These are phyloP conservation scores for Pangasius sanitwongsei DNA, from an alignment of 2,797 vertebrate species.

Conservation along the genomic window DNA sequence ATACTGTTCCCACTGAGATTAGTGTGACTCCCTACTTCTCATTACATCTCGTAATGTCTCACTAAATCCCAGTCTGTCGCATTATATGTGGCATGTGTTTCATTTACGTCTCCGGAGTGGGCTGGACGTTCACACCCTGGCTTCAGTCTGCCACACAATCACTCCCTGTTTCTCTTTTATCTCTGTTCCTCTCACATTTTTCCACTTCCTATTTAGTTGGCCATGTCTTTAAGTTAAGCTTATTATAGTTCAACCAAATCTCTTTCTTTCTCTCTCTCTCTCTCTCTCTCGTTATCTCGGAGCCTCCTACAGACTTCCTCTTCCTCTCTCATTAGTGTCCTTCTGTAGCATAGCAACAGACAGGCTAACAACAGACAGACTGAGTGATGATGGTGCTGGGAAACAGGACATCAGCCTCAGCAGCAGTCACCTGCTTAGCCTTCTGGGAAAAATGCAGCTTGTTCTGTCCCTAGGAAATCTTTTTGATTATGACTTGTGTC, in stretches of 20 bases:
- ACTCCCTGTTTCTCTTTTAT: constrained; percentile 38
- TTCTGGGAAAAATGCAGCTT: constrained; percentile 26
- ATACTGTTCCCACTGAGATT: constrained; percentile 40
- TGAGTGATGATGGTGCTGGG: constrained; percentile 52
- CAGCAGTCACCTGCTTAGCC: constrained; percentile 38
- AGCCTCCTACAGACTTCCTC: constrained; percentile 57
- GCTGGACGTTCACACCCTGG: constrained; percentile 34
- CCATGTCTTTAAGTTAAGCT: constrained; percentile 45
- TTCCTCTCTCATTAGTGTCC: constrained; percentile 59
- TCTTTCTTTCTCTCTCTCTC: not conserved
- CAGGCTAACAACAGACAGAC: constrained; percentile 57
- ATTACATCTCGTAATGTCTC: constrained; percentile 54
- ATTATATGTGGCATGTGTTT: constrained; percentile 45
- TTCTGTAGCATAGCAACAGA: constrained; percentile 58
- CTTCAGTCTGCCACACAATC: constrained; percentile 25
- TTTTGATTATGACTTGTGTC: constrained; percentile 49
- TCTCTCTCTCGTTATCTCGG: constrained; percentile 47
- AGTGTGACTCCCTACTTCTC: constrained; percentile 46
- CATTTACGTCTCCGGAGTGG: constrained; percentile 37
- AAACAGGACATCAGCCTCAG: constrained; percentile 49
- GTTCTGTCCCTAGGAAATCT: constrained; percentile 35
- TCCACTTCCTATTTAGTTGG: constrained; percentile 35
- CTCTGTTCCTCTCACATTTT: constrained; percentile 37
- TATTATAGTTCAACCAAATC: constrained; percentile 43
- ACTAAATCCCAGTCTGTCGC: constrained; percentile 46